Conservation (phyloP, 2,888 invertebrate genomes). For the Maniola hyperantus region DNA sequence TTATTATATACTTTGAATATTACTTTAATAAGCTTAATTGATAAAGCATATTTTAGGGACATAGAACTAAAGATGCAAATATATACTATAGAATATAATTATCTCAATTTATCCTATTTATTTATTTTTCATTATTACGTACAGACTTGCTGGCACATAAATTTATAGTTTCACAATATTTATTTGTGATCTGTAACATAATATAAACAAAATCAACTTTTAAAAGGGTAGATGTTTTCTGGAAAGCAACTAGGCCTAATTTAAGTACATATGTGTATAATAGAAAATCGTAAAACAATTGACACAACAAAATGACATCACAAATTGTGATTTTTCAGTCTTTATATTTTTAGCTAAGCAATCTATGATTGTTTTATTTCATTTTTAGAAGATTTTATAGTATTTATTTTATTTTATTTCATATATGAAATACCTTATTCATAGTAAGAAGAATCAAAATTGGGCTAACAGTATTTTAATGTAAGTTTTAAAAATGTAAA, state of each 20-base stretch:
- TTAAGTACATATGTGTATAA: slow-evolving; percentile 16
- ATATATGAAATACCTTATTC: slow-evolving; percentile 31
- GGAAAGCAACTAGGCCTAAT: slow-evolving; percentile 31
- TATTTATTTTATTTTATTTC: slow-evolving; percentile 39
- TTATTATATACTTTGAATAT: slow-evolving; percentile 36
- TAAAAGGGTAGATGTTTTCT: slow-evolving; percentile 26
- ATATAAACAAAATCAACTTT: slow-evolving; percentile 16
- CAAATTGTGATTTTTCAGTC: slow-evolving; percentile 36
- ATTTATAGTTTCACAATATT: slow-evolving; percentile 22
- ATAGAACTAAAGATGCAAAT: slow-evolving; percentile 36
- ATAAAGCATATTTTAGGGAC: slow-evolving; percentile 37
- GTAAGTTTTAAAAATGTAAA: slow-evolving; percentile 33
- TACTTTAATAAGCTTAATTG: slow-evolving; percentile 42
- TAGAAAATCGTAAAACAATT: slow-evolving; percentile 17
- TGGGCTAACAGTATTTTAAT: slow-evolving; percentile 48
- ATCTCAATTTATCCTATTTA: slow-evolving; percentile 38
- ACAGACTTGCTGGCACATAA: slow-evolving; percentile 28
- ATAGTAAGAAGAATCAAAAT: slow-evolving; percentile 37
- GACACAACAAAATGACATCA: slow-evolving; percentile 31
- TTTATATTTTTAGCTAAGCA: slow-evolving; percentile 37
- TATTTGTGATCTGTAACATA: slow-evolving; percentile 20
- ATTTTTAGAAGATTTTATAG: slow-evolving; percentile 38
- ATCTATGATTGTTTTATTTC: slow-evolving; percentile 37
- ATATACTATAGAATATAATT: slow-evolving; percentile 35
- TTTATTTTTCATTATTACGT: slow-evolving; percentile 28